Conservation (phyloP, 2,888 invertebrate genomes). For the Panzeria rudis region DNA sequence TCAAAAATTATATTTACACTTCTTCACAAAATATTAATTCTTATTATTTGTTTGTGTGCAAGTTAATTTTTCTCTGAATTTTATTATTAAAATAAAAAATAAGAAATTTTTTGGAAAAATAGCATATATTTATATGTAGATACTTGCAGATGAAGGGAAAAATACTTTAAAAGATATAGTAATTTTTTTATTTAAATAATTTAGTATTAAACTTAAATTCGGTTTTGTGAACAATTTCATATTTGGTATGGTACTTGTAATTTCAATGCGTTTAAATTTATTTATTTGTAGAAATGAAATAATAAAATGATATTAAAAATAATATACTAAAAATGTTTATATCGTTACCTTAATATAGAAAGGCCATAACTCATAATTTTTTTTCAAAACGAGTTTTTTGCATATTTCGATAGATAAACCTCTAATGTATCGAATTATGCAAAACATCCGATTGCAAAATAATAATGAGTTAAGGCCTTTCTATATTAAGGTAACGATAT, state of each 20-base stretch:
- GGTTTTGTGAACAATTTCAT: slow-evolving; percentile 30
- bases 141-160: background rate
- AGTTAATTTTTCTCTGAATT: slow-evolving; percentile 11
- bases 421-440: no score
- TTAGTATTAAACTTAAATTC: slow-evolving; percentile 35
- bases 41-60: slow-evolving; percentile 1
- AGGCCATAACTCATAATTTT: no score
- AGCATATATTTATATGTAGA: background rate
- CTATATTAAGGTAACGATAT: no score
- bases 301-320: slow-evolving; percentile 50
- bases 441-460: no score
- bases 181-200: slow-evolving; percentile 20
- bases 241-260: slow-evolving; percentile 46
- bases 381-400: no score
- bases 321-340: background rate
- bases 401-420: no score
- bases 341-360: background rate
- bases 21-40: background rate
- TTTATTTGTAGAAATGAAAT: slow-evolving; percentile 54
- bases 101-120: background rate
- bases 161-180: background rate
- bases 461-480: no score
- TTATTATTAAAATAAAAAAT: slow-evolving; percentile 9
- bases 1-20: slow-evolving; percentile 1
- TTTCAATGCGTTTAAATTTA: slow-evolving; percentile 56